Evolutionary conservation across 1,140 invertebrate species (phyloP).

Genomic region (Carposina sasakii): DNA sequence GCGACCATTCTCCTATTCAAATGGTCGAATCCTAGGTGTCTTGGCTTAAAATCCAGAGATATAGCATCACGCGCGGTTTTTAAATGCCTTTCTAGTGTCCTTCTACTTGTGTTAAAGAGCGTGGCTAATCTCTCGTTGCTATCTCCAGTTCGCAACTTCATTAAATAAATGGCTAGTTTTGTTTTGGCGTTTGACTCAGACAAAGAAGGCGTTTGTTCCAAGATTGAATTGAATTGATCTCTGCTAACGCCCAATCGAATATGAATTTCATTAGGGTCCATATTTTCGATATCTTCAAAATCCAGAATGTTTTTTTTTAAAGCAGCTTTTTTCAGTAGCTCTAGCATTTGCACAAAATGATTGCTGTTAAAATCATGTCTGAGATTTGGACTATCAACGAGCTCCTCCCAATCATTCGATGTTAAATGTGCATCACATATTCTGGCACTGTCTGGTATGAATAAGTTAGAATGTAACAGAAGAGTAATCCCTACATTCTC

Average conservation of each 20-base stretch:
- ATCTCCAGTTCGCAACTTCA: not conserved
- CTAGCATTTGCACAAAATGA: no score
- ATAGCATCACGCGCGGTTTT: conserved; percentile 1
- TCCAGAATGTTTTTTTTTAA: not conserved
- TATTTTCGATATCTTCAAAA: conserved; percentile 2
- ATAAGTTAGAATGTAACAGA: no score
- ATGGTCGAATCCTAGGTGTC: conserved; percentile 5
- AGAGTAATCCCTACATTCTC: no score
- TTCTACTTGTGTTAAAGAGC: conserved; percentile 7
- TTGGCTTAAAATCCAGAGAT: not conserved
- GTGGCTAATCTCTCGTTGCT: conserved; percentile 4
- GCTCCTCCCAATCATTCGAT: no score
- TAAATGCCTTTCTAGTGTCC: conserved; percentile 3
- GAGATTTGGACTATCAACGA: no score
- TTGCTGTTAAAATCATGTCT: no score
- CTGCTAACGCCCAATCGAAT: conserved; percentile 1
- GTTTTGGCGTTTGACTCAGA: not conserved
- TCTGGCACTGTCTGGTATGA: no score
- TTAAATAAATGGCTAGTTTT: not conserved
- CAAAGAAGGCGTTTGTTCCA: conserved; percentile 6
- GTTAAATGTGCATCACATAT: no score
- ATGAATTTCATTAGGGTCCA: conserved; percentile 6
- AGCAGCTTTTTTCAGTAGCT: no score
- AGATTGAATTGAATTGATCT: conserved; percentile 1
- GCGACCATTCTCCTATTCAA: not conserved